Conservation (phyloP, 2,113 vertebrate genomes). For the Uropsilus gracilis region DNA sequence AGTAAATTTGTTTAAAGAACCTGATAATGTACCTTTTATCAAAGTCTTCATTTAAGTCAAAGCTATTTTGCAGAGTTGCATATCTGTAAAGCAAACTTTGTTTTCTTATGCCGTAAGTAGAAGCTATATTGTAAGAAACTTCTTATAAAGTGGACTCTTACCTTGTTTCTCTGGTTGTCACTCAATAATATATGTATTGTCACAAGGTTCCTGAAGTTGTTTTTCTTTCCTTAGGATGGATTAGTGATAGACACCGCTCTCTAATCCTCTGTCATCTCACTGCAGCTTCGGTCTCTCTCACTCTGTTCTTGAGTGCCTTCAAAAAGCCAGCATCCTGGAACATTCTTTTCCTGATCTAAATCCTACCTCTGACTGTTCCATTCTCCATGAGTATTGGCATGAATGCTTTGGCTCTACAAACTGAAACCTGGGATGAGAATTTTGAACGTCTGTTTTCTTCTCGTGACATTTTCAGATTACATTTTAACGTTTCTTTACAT, state of each 20-base stretch:
- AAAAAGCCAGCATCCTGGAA: constrained; percentile 64
- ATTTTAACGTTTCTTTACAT: background rate
- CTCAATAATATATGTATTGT: background rate
- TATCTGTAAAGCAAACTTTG: constrained; percentile 28
- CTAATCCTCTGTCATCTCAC: background rate
- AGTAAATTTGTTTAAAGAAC: constrained; percentile 49
- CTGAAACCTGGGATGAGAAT: background rate
- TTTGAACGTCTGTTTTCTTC: background rate
- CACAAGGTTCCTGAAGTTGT: background rate
- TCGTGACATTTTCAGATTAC: background rate
- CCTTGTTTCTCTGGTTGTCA: background rate
- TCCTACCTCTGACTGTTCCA: constrained; percentile 73
- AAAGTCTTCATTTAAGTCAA: background rate
- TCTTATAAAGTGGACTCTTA: background rate
- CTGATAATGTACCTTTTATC: background rate
- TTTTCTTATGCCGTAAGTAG: background rate
- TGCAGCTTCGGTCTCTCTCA: constrained; percentile 17
- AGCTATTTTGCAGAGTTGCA: constrained; percentile 40
- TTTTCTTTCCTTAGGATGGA: background rate
- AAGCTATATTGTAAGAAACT: background rate
- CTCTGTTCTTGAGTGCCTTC: constrained; percentile 78
- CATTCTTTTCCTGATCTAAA: constrained; percentile 47
- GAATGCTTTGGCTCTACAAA: background rate
- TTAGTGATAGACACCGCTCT: background rate
- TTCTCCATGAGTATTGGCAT: background rate